Percentiles rank a stretch among this genome's conserved stretches.
These are phyloP conservation scores for Teleopsis dalmanni DNA, from an alignment of 1,140 invertebrate species.

Conservation along the genomic window DNA sequence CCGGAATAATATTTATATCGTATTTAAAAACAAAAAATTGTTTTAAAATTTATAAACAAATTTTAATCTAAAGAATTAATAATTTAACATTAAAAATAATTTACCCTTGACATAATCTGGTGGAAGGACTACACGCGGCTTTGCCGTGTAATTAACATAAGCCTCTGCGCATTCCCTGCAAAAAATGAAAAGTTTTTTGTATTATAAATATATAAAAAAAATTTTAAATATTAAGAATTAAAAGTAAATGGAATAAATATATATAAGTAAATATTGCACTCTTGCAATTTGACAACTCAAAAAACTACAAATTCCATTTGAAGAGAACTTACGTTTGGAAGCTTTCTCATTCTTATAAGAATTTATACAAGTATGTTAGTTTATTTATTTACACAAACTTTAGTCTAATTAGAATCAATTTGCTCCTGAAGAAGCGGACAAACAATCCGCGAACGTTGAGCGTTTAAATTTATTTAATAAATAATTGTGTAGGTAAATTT, in stretches of 20 bases:
- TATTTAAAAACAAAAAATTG: not conserved
- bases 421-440: too few species aligned
- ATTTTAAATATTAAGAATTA: not conserved
- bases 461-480: too few species aligned
- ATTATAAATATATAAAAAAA: not conserved
- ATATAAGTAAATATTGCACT: too few species aligned
- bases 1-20: too few species aligned
- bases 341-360: too few species aligned
- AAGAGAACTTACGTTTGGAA: too few species aligned
- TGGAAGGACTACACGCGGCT: slow-evolving; percentile 57
- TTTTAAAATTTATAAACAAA: not conserved
- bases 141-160: slow-evolving; percentile 55
- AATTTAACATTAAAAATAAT: slow-evolving; percentile 11
- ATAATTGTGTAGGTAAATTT: too few species aligned
- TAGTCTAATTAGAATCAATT: too few species aligned
- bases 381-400: too few species aligned
- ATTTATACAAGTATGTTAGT: too few species aligned
- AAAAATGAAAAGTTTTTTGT: slow-evolving; percentile 15
- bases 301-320: too few species aligned
- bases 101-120: slow-evolving; percentile 66
- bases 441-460: too few species aligned
- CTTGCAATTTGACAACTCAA: not conserved
- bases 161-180: slow-evolving; percentile 46
- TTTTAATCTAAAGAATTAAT: not conserved
- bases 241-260: not conserved